Base-by-base conservation (phyloP, 2,888 invertebrate species). In the Hirtodrosophila alboralis region DNA sequence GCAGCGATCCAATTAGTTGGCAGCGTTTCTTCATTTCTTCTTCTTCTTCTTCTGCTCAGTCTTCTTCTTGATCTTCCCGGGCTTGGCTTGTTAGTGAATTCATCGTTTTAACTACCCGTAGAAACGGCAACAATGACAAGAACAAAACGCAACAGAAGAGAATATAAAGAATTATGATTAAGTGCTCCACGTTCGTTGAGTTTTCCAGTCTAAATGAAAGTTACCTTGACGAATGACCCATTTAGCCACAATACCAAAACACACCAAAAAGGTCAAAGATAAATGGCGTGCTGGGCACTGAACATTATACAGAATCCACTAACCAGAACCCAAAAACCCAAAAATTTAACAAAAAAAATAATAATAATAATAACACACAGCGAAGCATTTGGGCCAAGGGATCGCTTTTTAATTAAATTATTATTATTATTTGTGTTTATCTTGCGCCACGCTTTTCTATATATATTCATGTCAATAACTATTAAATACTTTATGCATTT, bases 191-290 rank as follows among this genome's bases (percentile, higher is more conserved):
- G 80, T 69, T 84, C 51, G 72, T 43, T 81, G 60, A 64, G 76
- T 77, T 84, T 80, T 80, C 83, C 72, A 72, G 80, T 73, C 80
- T 74, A 87, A 89, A 88, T 87, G 87, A 89, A 88, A 88, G 89
- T 88, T 89, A 88, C 89, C 88, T 88, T 87, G 89, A 87, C 89
- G 88, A 87, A 85, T 88, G 88, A 87, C 87, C 88, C 64, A 87
- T 85, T 75, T 81, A 81, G 86, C 75, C 84, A 81, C 75, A 74
- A 59, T 65, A 75, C 86, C 84, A 77, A 81, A 79, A 77, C 80
- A 63, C 44, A 62, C 37, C 8, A 41, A 62, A 83, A 79, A 58
- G 78, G 86, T 83, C 86, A 85, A 61, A 79, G 69, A 85, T 78
- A 79, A 86, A 79, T 68, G 63, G 51, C 38, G 48, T 59, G 63